phyloP scores from a whole-genome alignment of 37 sponge, comb jelly and placozoan genomes.

The Crambe crambe region DNA sequence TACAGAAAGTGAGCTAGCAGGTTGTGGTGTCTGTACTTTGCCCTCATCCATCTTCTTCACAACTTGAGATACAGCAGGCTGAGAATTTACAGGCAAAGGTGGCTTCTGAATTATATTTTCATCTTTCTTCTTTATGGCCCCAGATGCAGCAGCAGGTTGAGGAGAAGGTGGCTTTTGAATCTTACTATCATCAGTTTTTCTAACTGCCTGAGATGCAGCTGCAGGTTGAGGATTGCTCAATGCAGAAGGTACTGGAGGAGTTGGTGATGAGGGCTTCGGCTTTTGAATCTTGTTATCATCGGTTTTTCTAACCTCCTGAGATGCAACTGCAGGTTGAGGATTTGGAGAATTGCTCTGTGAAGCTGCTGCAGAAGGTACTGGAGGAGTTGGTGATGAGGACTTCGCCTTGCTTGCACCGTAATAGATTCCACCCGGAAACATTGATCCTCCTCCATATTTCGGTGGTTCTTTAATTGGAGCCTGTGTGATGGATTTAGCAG shows the following conservation, averaged over 20 bases:
- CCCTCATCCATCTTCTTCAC: neutral
- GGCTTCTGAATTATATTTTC: neutral
- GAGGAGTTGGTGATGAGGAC: neutral
- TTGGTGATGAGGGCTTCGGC: slow-evolving; percentile 2
- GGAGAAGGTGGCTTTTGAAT: neutral
- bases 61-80: neutral
- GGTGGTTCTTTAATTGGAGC: neutral
- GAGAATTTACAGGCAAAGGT: slow-evolving; percentile 4
- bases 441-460: slow-evolving; percentile 14
- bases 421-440: slow-evolving; percentile 1
- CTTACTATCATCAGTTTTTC: no score
- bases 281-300: neutral
- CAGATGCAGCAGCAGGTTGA: neutral
- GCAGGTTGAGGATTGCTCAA: neutral
- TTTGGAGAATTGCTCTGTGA: no score
- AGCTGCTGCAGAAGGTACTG: neutral
- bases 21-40: neutral
- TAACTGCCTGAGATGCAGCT: neutral
- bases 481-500: neutral
- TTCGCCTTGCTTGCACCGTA: neutral
- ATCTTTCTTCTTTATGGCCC: neutral
- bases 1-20: neutral
- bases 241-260: neutral
- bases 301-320: no score
- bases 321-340: neutral